phyloP scores from a whole-genome alignment of 2,797 vertebrate species.

The Catostomus latipinnis region DNA sequence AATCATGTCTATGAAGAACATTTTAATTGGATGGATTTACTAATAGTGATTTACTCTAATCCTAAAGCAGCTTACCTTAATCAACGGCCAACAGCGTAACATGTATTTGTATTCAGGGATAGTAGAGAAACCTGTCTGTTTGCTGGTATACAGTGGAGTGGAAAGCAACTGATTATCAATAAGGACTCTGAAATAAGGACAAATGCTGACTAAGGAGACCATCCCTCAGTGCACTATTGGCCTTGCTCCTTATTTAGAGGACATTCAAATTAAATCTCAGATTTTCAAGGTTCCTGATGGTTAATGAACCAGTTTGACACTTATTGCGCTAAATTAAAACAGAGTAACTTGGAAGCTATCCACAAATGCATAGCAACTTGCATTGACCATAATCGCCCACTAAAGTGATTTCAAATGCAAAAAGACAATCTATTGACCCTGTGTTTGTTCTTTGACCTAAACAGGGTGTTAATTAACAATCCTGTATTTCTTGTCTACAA shows the following conservation, averaged over 20 bases:
- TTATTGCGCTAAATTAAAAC: slow-evolving; percentile 28
- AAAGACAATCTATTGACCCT: slow-evolving; percentile 40
- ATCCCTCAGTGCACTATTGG: slow-evolving; percentile 37
- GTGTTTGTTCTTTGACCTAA: slow-evolving; percentile 43
- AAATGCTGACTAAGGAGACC: slow-evolving; percentile 59
- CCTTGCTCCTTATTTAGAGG: slow-evolving; percentile 12
- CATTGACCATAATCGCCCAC: slow-evolving; percentile 18
- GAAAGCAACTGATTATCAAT: slow-evolving; percentile 67
- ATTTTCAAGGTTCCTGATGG: slow-evolving; percentile 14
- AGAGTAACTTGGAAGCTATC: slow-evolving; percentile 34
- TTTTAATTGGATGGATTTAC: slow-evolving; percentile 59
- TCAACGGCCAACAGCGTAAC: slow-evolving; percentile 54
- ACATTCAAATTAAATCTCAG: slow-evolving; percentile 32
- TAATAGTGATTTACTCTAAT: slow-evolving; percentile 55
- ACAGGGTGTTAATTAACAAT: slow-evolving; percentile 53
- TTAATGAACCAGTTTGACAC: slow-evolving; percentile 19
- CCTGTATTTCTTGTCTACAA: slow-evolving; percentile 33
- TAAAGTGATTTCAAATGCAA: slow-evolving; percentile 19
- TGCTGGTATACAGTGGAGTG: slow-evolving; percentile 56
- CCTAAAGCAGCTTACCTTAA: slow-evolving; percentile 61
- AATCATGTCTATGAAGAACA: slow-evolving; percentile 52
- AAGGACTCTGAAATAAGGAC: slow-evolving; percentile 57
- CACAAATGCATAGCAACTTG: slow-evolving; percentile 23
- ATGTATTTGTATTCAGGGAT: slow-evolving; percentile 49
- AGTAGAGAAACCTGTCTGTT: slow-evolving; percentile 49